Evolutionary conservation across 2,888 invertebrate genomes (phyloP).

Genomic region (Dorcus hopei): DNA sequence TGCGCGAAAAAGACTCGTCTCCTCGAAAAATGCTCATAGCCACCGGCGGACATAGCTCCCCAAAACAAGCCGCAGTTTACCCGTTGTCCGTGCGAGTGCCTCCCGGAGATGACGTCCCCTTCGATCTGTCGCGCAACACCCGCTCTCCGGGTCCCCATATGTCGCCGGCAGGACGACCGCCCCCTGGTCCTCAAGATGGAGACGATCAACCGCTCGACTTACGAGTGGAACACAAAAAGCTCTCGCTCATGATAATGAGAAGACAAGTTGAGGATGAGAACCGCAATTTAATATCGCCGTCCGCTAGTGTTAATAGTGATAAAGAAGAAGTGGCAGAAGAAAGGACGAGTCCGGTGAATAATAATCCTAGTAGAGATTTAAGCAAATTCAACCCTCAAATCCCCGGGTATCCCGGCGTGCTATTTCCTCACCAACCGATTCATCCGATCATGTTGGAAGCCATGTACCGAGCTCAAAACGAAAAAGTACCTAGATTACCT

Average conservation of each 20-base stretch:
- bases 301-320: slow-evolving; percentile 46
- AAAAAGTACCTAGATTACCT: slow-evolving; percentile 59
- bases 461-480: slow-evolving; percentile 60
- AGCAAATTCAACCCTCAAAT: slow-evolving; percentile 44
- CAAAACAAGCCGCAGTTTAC: slow-evolving; percentile 73
- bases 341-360: slow-evolving; percentile 33
- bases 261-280: slow-evolving; percentile 77
- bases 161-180: slow-evolving; percentile 58
- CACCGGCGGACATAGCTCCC: slow-evolving; percentile 61
- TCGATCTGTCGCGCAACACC: slow-evolving; percentile 60
- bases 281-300: slow-evolving; percentile 73
- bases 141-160: slow-evolving; percentile 54
- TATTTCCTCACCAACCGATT: slow-evolving; percentile 60
- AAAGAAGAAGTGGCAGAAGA: slow-evolving; percentile 36
- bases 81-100: slow-evolving; percentile 62
- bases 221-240: slow-evolving; percentile 80
- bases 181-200: slow-evolving; percentile 50
- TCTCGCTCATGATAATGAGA: slow-evolving; percentile 47
- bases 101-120: slow-evolving; percentile 58
- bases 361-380: slow-evolving; percentile 32
- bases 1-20: slow-evolving; percentile 90
- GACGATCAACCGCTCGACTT: slow-evolving; percentile 70
- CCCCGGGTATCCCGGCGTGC: slow-evolving; percentile 48
- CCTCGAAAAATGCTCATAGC: slow-evolving; percentile 78
- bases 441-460: slow-evolving; percentile 72